Evolutionary conservation across 2,888 invertebrate species (phyloP), one percentile per base, ranked within the genome.

Genomic region (Caenorhabditis virilis): DNA sequence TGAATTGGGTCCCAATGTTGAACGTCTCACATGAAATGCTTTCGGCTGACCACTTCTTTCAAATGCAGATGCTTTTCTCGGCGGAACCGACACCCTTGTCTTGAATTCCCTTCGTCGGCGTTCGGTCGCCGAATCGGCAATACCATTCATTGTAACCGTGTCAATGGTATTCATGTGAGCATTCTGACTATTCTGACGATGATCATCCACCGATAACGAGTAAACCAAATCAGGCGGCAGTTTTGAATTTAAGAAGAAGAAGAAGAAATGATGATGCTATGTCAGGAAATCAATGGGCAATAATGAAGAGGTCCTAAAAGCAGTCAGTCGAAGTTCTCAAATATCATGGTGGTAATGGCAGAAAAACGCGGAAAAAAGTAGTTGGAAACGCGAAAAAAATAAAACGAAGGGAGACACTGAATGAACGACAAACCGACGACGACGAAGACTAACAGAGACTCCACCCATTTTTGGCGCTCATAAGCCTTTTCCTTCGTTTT

Each of bases 1-100:
- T 1, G 64, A 59, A 26, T 41, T 53, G 1, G 64, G 55, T 13
- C 58, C 45, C 41, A 63, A n/a, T 0, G 68, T 63, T 7, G 56
- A 59, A 25, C 68, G 33, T 16, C 66, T 33, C 27, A 23, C 27
- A 11, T 20, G 41, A n/a, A 13, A 43, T 47, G 38, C 49, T 26
- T 22, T n/a, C 16, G 1, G 18, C 5, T 22, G 15, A 16, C 33
- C 22, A 30, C 7, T 38, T n/a, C n/a, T n/a, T 56, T 41, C 16
- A 25, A 16, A 50, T 25, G 13, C 42, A 2, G 13, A 43, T 5
- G 13, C 42, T 25, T 27, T 48, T 15, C 6, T 22, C 25, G 22
- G 49, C 6, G 42, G 42, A 6, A 43, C 35, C 2, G 53, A 36
- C 2, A 25, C 9, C 2, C 52, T 47, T 23, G 52, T 52, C 9